Evolutionary conservation across 2,888 invertebrate genomes (phyloP).

Genomic region (Heliconius cydno): DNA sequence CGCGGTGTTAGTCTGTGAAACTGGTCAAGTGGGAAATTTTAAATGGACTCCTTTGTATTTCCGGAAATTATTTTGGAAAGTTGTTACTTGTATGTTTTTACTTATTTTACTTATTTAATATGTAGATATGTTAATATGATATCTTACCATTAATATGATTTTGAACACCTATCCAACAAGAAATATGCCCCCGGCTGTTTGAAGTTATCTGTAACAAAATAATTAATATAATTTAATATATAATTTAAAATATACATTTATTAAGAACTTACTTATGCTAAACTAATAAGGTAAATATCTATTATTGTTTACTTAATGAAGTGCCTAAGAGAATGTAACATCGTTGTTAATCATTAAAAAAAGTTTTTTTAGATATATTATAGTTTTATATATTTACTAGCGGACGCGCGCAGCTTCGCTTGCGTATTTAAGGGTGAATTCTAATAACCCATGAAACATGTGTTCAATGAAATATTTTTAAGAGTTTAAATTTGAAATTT

Average conservation of each 20-base stretch:
- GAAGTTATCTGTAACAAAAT: constrained; percentile 69
- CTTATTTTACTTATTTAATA: neutral
- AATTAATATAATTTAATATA: neutral
- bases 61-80: constrained; percentile 44
- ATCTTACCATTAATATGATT: constrained; percentile 80
- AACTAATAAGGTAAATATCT: neutral
- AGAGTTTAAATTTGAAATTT: too few species aligned
- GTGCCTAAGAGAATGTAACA: neutral
- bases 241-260: neutral
- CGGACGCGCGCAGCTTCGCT: too few species aligned
- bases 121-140: neutral
- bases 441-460: too few species aligned
- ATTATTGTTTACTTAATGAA: neutral
- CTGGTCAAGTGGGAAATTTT: constrained; percentile 34
- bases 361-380: too few species aligned
- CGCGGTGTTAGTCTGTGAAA: constrained; percentile 24
- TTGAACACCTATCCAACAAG: constrained; percentile 72
- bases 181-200: constrained; percentile 75
- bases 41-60: neutral
- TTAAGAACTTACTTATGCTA: neutral
- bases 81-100: constrained; percentile 55
- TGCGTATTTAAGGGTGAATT: too few species aligned
- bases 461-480: too few species aligned
- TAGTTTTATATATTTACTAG: too few species aligned
- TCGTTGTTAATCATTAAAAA: neutral